phyloP scores from a whole-genome alignment of 1,140 invertebrate species.

The Lucilia sericata region DNA sequence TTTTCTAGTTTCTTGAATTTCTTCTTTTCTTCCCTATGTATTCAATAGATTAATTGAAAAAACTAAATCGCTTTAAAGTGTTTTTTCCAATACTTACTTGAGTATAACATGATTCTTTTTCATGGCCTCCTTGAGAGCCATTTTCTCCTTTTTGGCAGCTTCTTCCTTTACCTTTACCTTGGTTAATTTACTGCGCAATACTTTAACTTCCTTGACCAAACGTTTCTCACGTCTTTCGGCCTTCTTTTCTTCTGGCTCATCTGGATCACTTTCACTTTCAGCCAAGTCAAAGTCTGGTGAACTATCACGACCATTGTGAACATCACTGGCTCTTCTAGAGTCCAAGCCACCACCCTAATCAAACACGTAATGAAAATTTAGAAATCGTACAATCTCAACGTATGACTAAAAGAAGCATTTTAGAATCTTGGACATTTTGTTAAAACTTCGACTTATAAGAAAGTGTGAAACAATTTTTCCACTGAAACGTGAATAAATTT shows the following conservation, averaged over 20 bases:
- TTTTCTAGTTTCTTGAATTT: conserved; percentile 84
- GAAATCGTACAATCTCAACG: no score
- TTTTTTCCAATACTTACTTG: conserved; percentile 67
- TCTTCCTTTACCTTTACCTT: conserved; percentile 83
- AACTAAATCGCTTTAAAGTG: not conserved
- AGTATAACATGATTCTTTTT: conserved; percentile 83
- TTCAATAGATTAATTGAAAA: conserved; percentile 44
- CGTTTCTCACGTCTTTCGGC: conserved; percentile 72
- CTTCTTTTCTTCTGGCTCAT: conserved; percentile 79
- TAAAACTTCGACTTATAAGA: no score
- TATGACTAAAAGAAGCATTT: no score
- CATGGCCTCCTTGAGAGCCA: conserved; percentile 81
- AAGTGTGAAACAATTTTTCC: no score
- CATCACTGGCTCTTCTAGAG: conserved; percentile 61
- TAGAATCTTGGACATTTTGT: no score
- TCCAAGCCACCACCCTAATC: conserved; percentile 62
- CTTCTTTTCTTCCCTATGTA: conserved; percentile 75
- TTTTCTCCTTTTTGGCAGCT: conserved; percentile 82
- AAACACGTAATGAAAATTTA: no score
- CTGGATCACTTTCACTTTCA: conserved; percentile 74
- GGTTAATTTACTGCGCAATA: conserved; percentile 81
- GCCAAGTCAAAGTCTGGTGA: conserved; percentile 69
- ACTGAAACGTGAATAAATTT: no score
- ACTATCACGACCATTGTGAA: conserved; percentile 61
- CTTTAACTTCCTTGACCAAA: conserved; percentile 78